A percentile compares a stretch with the other conserved stretches of the same genome.
Conservation (phyloP, 2,797 vertebrate species). For the Todus mexicanus region DNA sequence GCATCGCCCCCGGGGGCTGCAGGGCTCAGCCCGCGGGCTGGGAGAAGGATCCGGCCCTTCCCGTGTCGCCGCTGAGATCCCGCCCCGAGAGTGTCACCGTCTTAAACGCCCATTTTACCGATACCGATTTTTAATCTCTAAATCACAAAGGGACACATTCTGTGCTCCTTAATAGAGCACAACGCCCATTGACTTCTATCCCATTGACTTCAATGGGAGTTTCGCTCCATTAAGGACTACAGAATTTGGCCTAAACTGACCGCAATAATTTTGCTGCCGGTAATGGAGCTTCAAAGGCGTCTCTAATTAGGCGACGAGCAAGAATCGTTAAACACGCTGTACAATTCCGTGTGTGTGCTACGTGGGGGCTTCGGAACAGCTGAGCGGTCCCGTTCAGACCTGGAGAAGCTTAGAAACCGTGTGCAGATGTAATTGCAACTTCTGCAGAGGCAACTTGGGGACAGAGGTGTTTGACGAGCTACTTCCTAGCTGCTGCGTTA, state of each 20-base stretch:
- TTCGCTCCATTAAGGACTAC: conserved; percentile 58
- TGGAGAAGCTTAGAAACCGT: neutral
- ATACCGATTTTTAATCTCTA: conserved; percentile 9
- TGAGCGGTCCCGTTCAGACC: neutral
- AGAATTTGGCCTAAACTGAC: conserved; percentile 61
- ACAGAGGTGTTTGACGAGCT: neutral
- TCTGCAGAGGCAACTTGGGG: neutral
- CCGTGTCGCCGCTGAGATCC: neutral
- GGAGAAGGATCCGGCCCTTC: neutral
- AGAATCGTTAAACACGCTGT: conserved; percentile 53
- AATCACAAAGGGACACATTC: conserved; percentile 24
- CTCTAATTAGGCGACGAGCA: conserved; percentile 60
- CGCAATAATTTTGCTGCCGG: conserved; percentile 59
- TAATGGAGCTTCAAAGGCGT: conserved; percentile 61
- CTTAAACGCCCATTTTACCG: neutral
- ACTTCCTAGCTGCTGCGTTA: neutral
- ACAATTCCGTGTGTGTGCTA: neutral
- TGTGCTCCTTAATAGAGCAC: conserved; percentile 41
- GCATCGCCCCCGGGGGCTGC: neutral
- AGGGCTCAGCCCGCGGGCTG: neutral
- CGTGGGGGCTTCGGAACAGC: neutral
- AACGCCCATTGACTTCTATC: conserved; percentile 53
- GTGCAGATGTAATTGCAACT: neutral
- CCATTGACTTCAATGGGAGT: conserved; percentile 54
- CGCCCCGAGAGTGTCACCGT: neutral